These are phyloP conservation scores for Tympanuchus pallidicinctus DNA, from an alignment of 2,113 vertebrate genomes.

Conservation along the genomic window DNA sequence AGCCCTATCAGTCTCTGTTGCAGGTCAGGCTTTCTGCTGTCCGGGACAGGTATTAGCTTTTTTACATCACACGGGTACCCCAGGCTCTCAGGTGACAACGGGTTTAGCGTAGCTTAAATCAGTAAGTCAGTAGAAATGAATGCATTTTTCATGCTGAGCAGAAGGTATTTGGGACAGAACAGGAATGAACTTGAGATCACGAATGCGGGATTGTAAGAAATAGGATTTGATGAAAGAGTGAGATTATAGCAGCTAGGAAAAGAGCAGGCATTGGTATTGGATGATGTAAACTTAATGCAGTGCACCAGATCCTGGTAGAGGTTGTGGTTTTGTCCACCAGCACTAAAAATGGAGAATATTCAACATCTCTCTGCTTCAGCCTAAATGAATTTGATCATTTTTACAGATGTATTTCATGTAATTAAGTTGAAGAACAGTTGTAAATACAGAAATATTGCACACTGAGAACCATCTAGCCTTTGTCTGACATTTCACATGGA, in stretches of 20 bases:
- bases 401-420: not conserved
- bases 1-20: accelerated
- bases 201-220: not conserved
- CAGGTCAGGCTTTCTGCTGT: not conserved
- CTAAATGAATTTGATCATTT: not conserved
- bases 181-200: not conserved
- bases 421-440: not conserved
- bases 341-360: not conserved
- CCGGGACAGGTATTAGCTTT: not conserved
- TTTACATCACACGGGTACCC: accelerated
- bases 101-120: not conserved
- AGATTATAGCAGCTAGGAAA: not conserved
- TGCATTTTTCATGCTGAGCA: not conserved
- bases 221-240: not conserved
- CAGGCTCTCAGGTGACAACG: not conserved
- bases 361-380: not conserved
- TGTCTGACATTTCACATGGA: not conserved
- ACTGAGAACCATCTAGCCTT: not conserved
- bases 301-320: not conserved
- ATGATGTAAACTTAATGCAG: not conserved
- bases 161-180: not conserved
- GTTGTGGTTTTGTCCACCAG: not conserved
- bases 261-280: not conserved
- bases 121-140: not conserved
- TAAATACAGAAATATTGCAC: not conserved